Evolutionary conservation across 2,888 invertebrate species (phyloP).

Genomic region (Strigamia crassipes): DNA sequence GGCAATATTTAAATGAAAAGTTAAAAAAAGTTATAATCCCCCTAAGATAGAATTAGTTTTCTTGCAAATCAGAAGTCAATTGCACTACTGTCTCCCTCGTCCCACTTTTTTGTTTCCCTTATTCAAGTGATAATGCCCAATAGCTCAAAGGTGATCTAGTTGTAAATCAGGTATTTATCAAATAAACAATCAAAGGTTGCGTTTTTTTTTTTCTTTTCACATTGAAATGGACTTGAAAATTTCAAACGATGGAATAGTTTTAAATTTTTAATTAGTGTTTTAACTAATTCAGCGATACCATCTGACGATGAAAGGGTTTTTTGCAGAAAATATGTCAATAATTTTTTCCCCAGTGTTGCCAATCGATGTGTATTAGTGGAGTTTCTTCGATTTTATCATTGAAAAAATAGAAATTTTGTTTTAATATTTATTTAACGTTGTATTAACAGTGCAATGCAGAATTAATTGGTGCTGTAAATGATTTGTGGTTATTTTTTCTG

Average conservation of each 20-base stretch:
- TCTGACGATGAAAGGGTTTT: background rate
- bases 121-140: background rate
- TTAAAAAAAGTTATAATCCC: background rate
- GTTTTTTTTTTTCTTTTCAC: background rate
- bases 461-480: background rate
- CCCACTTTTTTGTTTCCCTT: background rate
- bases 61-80: background rate
- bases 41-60: background rate
- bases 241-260: background rate
- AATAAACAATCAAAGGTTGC: background rate
- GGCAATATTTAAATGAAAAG: background rate
- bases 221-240: background rate
- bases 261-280: background rate
- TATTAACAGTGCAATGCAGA: background rate
- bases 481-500: background rate
- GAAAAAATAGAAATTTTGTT: background rate
- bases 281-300: background rate
- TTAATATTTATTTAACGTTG: background rate
- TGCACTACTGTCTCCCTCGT: background rate
- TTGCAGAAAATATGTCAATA: background rate
- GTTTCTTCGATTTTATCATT: background rate
- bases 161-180: background rate
- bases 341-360: background rate
- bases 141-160: background rate
- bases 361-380: background rate